A percentile compares a stretch with the other conserved stretches of the same genome.
Conservation (phyloP, 2,797 vertebrate genomes). For the Enteromius treurensis region DNA sequence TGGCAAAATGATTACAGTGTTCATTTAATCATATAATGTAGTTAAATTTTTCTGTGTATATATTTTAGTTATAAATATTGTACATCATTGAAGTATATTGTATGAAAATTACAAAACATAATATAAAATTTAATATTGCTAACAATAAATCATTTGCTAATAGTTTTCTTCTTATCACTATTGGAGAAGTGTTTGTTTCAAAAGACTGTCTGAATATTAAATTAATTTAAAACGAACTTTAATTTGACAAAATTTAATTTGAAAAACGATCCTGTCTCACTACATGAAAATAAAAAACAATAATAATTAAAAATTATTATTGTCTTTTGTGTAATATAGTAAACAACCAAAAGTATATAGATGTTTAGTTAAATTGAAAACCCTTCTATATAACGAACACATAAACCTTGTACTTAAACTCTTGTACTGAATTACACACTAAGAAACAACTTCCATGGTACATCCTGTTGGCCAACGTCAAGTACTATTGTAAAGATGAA, state of each 20-base stretch:
- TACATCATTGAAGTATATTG: background rate
- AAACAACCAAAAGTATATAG: background rate
- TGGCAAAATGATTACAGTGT: background rate
- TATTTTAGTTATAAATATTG: background rate
- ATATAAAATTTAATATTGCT: background rate
- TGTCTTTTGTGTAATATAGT: background rate
- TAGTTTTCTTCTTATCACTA: background rate
- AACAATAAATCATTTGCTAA: background rate
- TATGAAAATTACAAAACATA: background rate
- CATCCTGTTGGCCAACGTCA: background rate
- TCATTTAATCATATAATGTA: background rate
- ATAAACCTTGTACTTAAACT: background rate
- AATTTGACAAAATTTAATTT: background rate
- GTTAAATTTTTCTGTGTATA: background rate
- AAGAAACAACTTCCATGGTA: background rate
- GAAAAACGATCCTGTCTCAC: background rate
- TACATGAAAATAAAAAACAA: background rate
- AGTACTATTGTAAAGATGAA: slow-evolving; percentile 4
- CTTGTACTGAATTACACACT: background rate
- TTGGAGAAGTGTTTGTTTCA: background rate
- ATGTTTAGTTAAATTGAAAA: background rate
- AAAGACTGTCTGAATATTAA: background rate
- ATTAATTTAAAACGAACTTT: background rate
- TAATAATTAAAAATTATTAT: background rate
- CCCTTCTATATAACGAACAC: background rate